Base-by-base conservation (phyloP, 2,797 vertebrate genomes). In the Eidolon dupreanum region DNA sequence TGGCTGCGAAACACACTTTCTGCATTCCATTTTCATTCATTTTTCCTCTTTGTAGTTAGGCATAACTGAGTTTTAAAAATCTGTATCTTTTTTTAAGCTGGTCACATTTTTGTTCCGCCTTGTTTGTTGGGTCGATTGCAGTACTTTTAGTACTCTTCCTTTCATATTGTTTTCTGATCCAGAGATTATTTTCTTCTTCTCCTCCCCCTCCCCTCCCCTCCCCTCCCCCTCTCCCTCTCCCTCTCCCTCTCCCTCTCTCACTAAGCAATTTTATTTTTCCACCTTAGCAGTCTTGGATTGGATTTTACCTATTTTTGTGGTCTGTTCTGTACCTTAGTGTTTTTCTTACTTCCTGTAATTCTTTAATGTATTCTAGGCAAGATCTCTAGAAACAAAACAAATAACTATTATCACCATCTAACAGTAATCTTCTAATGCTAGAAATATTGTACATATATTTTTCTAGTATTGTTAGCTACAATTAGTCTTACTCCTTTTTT, bases 271-370 rank as follows among this genome's bases (percentile, higher is more conserved):
- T 90, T 87, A 1, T 36, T 90, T 86, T 73, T 17, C n/a, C 51
- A 28, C 13, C 6, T 9, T 49, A 31, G 8, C 1, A 16, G 5
- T 4, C 1, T 68, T 83, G 6, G 2, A 51, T 61, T 83, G 26
- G 0, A 33, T 68, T 90, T 78, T 78, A 71, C 12, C 11, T 77
- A 17, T 49, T 70, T 93, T 86, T 63, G 8, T 36, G 3, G 19
- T 74, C 4, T 86, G 1, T 89, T 78, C 31, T 63, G 4, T 78
- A n/a, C 8, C 5, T 63, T 49, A 4, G 28, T 24, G 17, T 65
- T 78, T 63, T 46, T 86, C 31, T 65, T 63, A 61, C 24, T 93
- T 81, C 6, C 22, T 63, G 6, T 82, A 75, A 88, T 51, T 84
- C 53, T 71, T 16, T 86, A 63, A 66, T 33, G 38, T 31, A 59